A percentile compares a stretch with the other conserved stretches of the same genome.
These are phyloP conservation scores for Aegotheles bennettii DNA, from an alignment of 2,113 vertebrate genomes.

Conservation along the genomic window DNA sequence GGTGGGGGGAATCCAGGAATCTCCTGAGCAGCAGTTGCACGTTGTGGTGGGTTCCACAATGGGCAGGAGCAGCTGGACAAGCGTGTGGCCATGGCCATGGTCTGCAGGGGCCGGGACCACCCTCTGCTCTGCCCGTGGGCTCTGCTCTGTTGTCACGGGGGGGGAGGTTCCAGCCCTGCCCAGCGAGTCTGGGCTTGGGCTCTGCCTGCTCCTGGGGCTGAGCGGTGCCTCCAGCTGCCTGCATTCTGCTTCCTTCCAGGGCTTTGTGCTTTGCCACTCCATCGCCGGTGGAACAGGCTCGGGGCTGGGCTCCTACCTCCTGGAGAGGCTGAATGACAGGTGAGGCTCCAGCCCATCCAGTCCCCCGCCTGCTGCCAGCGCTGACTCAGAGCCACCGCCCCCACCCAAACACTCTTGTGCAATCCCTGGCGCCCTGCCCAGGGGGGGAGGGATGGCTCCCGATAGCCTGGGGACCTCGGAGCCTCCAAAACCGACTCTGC, in stretches of 20 bases:
- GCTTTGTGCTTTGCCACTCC: constrained; percentile 97
- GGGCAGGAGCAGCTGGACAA: not conserved
- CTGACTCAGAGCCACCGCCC: constrained; percentile 57
- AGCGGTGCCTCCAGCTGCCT: not conserved
- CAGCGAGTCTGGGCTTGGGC: not conserved
- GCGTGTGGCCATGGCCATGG: not conserved
- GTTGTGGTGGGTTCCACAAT: too few relatives aligned
- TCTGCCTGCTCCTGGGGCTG: not conserved
- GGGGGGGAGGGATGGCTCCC: not conserved
- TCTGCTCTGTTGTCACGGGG: not conserved
- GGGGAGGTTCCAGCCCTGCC: too few relatives aligned
- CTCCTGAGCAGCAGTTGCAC: not conserved
- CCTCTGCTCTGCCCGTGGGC: fast-evolving
- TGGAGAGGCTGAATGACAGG: constrained; percentile 98
- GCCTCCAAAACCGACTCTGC: not conserved
- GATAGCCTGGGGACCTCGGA: not conserved
- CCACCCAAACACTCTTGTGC: constrained; percentile 55
- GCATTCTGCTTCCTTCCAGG: constrained; percentile 69
- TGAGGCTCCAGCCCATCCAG: too few relatives aligned
- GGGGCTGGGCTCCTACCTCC: constrained; percentile 91
- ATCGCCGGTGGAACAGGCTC: constrained; percentile 97
- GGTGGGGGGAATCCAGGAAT: not conserved
- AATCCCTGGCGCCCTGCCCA: not conserved
- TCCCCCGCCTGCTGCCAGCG: too few relatives aligned
- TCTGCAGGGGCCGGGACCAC: not conserved